Conservation (phyloP, 2,888 invertebrate species). For the Philereme vetulata region DNA sequence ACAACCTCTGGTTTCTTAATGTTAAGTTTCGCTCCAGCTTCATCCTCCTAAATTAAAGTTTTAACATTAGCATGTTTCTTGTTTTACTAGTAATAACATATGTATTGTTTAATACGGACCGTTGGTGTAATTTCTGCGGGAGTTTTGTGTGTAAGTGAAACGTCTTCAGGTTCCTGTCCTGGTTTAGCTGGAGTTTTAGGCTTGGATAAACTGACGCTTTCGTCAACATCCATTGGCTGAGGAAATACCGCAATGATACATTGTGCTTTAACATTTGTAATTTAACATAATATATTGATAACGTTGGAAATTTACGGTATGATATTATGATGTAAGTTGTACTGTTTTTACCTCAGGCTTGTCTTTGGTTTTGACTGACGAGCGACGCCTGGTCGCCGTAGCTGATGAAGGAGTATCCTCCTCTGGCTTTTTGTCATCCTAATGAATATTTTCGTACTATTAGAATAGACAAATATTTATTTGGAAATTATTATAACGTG, state of each 20-base stretch:
- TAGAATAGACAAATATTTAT: neutral
- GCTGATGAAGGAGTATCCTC: conserved; percentile 68
- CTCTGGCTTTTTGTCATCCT: conserved; percentile 63
- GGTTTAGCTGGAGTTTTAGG: conserved; percentile 70
- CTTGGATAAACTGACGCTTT: conserved; percentile 72
- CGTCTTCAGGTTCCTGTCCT: conserved; percentile 73
- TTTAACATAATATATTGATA: neutral
- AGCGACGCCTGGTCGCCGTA: conserved; percentile 69
- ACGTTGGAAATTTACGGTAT: too few relatives aligned
- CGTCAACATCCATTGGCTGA: conserved; percentile 77
- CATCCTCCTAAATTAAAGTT: conserved; percentile 62
- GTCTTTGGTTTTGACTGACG: conserved; percentile 71
- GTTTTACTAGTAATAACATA: neutral
- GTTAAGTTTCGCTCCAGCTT: conserved; percentile 76
- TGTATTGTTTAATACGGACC: conserved; percentile 60
- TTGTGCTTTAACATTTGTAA: conserved; percentile 17
- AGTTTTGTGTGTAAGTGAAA: conserved; percentile 78
- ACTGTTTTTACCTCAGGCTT: conserved; percentile 66
- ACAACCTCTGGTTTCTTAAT: conserved; percentile 78
- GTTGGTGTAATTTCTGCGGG: conserved; percentile 75
- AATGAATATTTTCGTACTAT: conserved; percentile 36
- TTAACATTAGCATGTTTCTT: conserved; percentile 25
- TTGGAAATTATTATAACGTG: conserved; percentile 7
- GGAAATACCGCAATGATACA: conserved; percentile 32
- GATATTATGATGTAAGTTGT: conserved; percentile 7